Base-by-base conservation (phyloP, 2,113 vertebrate genomes). In the Diadophis punctatus region DNA sequence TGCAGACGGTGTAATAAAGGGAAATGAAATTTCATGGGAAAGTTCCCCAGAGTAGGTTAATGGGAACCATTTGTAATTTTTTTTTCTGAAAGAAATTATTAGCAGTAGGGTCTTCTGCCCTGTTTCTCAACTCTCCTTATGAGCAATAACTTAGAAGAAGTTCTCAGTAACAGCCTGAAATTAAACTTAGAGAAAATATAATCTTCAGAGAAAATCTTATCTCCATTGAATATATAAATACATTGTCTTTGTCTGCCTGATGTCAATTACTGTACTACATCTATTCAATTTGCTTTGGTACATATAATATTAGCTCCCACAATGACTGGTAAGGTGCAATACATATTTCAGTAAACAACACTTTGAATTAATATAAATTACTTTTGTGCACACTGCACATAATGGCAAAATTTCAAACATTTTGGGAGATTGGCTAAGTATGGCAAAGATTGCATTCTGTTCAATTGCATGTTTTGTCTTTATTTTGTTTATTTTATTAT, bases 171-270 rank as follows among this genome's bases (percentile, higher is more conserved):
- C 91, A 97, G 95, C 92, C 39, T 84, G 87, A 97, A 97, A 97
- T 96, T 96, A 96, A 96, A 96, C 95, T 94, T 93, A 56, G 34
- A 43, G 96, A 94, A 97, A 91, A 90, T 85, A n/a, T 90, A 94
- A 94, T 96, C 96, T 96, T 96, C 93, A 84, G 94, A 97, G 97
- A 95, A 97, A 95, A 43, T 74, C 88, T 96, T 96, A 96, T 96
- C 96, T 97, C 88, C 85, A 88, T 88, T 94, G 94, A 95, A 91
- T 95, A 96, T 93, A 96, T 94, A 95, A 96, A 96, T 93, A 95
- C 89, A 91, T 94, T 93, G 96, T 88, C 84, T 96, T 95, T 80
- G 92, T 95, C 87, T 94, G 93, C 20, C 92, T 46, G 94, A 90
- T 93, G 90, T 95, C 95, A 96, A 94, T 96, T 94, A 96, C 94